These are phyloP conservation scores for Meandrusa payeni DNA, from an alignment of 2,888 invertebrate genomes.

Conservation along the genomic window DNA sequence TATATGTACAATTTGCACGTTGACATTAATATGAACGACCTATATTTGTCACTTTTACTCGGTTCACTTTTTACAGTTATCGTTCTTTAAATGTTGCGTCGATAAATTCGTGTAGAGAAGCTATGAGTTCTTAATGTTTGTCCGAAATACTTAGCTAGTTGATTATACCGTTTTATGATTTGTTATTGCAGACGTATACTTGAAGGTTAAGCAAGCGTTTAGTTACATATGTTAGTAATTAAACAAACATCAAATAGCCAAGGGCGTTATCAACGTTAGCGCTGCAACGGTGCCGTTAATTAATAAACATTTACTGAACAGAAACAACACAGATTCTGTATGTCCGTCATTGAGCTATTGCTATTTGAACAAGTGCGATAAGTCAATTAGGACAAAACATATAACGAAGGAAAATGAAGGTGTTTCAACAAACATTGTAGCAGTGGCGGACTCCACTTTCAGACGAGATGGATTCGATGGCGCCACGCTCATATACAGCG, in stretches of 20 bases:
- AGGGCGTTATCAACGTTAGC: conserved; percentile 13
- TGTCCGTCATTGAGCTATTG: conserved; percentile 39
- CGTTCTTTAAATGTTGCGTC: conserved; percentile 8
- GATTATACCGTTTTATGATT: neutral
- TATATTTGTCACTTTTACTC: conserved; percentile 21
- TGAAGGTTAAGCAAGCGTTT: conserved; percentile 24
- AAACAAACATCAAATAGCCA: conserved; percentile 25
- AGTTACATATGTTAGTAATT: conserved; percentile 26
- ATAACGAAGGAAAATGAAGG: conserved; percentile 31
- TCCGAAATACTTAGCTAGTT: neutral
- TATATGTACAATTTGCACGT: conserved; percentile 18
- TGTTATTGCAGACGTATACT: conserved; percentile 4
- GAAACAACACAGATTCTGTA: conserved; percentile 45
- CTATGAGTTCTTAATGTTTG: no score
- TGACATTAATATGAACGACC: conserved; percentile 15
- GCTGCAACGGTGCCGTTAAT: conserved; percentile 6
- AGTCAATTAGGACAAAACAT: conserved; percentile 43
- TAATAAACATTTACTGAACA: conserved; percentile 45
- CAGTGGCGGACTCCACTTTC: conserved; percentile 17
- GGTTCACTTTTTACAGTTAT: conserved; percentile 17
- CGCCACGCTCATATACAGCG: conserved; percentile 7
- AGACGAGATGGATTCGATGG: conserved; percentile 25
- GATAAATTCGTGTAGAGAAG: neutral
- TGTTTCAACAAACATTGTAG: conserved; percentile 21
- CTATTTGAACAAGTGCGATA: conserved; percentile 48